Evolutionary conservation across 2,888 invertebrate species (phyloP), one percentile per base, ranked within the genome.

Genomic region (Drosophila tripunctata): DNA sequence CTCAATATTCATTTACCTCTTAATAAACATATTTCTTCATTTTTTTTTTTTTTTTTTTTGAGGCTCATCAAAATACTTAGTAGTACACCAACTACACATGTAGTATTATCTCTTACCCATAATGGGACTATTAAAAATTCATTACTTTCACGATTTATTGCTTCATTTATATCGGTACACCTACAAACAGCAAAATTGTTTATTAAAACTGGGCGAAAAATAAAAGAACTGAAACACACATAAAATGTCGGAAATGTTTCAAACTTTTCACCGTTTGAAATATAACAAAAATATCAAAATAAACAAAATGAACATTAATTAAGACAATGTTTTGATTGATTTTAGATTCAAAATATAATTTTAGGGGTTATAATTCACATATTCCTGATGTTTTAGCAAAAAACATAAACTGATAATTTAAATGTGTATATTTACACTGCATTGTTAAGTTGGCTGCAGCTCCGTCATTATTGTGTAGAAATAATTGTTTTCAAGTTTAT

Each of bases 111-210:
- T 36, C 38, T 10, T 27, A 17, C n/a, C n/a, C 31, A 50, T 57
- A 48, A 57, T 51, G 58, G 24, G 35, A 30, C 41, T 15, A 51
- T 58, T 27, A 51, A 51, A 51, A 35, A 17, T 27, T 48, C 41
- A 43, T 51, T 24, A 36, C 43, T 7, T 19, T 35, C 19, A 43
- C 17, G 36, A 58, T 21, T 58, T 43, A 58, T 58, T 33, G 58
- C 45, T 60, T 45, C 36, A 54, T 60, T 60, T 30, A 54, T 12
- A 54, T 12, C 41, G 14, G 40, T 21, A 33, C 3, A 21, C 19
- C 21, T 38, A 31, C 12, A 33, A 22, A 8, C 4, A 24, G 17
- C 21, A 35, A 15, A 12, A 40, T 47, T 45, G 27, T 48, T 48
- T 51, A 51, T 51, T 38, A 40, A 40, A 30, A 17, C 10, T 14